These are phyloP conservation scores for Hycleus phaleratus DNA, from an alignment of 1,140 invertebrate species.

Conservation along the genomic window DNA sequence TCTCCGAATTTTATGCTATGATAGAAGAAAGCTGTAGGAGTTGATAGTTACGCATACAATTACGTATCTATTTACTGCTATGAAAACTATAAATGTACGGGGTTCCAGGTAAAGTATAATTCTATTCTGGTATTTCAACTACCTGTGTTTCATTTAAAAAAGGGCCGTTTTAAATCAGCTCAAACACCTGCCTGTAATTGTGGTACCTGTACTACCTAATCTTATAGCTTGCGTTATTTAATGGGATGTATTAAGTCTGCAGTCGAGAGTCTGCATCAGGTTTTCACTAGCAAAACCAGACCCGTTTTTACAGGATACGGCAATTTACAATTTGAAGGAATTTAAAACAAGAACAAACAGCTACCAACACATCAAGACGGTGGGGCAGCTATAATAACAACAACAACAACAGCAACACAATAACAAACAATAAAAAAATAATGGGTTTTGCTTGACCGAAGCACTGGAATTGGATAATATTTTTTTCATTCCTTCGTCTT, in stretches of 20 bases:
- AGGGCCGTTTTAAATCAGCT: slow-evolving; percentile 9
- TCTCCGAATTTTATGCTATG: background rate
- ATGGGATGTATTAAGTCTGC: slow-evolving; percentile 11
- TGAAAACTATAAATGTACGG: slow-evolving; percentile 6
- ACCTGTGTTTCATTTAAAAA: slow-evolving; percentile 15
- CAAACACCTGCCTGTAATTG: slow-evolving; percentile 15
- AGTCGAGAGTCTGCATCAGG: slow-evolving; percentile 8
- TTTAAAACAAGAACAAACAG: slow-evolving; percentile 9
- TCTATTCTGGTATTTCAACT: slow-evolving; percentile 11
- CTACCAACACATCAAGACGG: too few relatives aligned
- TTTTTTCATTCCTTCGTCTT: slow-evolving; percentile 1
- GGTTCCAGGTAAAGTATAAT: slow-evolving; percentile 8
- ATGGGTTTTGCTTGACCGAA: slow-evolving; percentile 12
- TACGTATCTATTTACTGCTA: background rate
- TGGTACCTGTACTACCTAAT: slow-evolving; percentile 14
- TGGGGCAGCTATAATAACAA: too few relatives aligned
- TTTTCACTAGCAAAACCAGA: slow-evolving; percentile 13
- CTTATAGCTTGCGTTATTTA: slow-evolving; percentile 12
- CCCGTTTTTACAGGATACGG: slow-evolving; percentile 11
- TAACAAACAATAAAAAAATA: slow-evolving; percentile 7
- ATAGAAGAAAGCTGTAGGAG: background rate
- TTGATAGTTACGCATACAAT: too few relatives aligned
- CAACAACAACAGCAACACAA: background rate
- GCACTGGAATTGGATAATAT: slow-evolving; percentile 10
- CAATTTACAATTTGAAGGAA: slow-evolving; percentile 15